Evolutionary conservation across 1,140 invertebrate genomes (phyloP), one percentile per base, ranked within the genome.

Genomic region (Macrobrachium nipponense): DNA sequence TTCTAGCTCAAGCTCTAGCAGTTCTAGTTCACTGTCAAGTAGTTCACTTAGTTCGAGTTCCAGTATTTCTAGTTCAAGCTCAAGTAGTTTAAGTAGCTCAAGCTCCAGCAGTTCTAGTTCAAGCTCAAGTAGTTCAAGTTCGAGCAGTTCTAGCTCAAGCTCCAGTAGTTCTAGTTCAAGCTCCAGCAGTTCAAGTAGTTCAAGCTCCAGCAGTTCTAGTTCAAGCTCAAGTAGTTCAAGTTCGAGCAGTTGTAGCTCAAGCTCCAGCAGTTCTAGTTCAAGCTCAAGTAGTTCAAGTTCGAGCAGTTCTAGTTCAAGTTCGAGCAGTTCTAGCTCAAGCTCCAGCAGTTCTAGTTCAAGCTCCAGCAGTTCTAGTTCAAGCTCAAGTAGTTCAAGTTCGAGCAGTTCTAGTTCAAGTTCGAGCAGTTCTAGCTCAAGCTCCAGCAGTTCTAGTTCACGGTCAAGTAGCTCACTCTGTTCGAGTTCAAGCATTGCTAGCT

Each of bases 61-160:
- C 2, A n/a, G 18, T 0, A 15, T 17, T 7, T 43, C 58, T 18
- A 61, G n/a, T 27, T 77, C 43, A n/a, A 77, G 75, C 43, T 77
- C 51, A 36, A 36, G 27, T 20, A 78, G 75, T n/a, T 78, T 44
- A 20, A 78, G 75, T 18, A 77, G 75, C 20, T 77, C 75, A 14
- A 77, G 75, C 43, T 60, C 70, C 15, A 77, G 75, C 27, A n/a
- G 75, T 59, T 77, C 75, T 20, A 77, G 75, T 15, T 60, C 70
- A 20, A 77, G 75, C 27, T 73, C 62, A 8, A 64, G 10, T 14
- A 64, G 62, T 18, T 64, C 61, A 5, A 36, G 27, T 36, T 36
- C 27, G 4, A 36, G 27, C 17, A 36, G 27, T 36, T 36, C 27
- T 2, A 36, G 27, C 23, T 36, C 27, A 27, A 68, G 14, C 18